These are phyloP conservation scores for Montipora foliosa DNA, from an alignment of 64 coral and sea anemone species.

Conservation along the genomic window DNA sequence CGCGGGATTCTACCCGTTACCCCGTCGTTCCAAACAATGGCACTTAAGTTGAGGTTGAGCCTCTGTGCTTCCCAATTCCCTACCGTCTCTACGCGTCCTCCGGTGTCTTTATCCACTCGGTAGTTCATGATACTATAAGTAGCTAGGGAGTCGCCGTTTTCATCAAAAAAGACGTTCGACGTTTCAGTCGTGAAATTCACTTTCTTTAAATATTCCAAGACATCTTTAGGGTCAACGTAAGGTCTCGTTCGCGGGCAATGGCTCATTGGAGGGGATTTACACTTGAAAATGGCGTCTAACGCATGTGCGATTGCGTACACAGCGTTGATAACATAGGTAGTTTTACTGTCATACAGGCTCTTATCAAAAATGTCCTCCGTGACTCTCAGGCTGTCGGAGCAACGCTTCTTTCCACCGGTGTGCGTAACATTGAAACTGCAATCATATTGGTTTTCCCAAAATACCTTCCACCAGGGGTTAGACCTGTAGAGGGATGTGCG, in stretches of 20 bases:
- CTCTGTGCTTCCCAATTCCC: slow-evolving; percentile 71
- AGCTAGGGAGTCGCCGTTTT: slow-evolving; percentile 79
- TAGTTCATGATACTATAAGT: slow-evolving; percentile 82
- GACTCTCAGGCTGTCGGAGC: too few relatives aligned
- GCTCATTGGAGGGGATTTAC: too few relatives aligned
- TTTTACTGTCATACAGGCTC: background rate
- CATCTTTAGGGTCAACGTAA: slow-evolving; percentile 54
- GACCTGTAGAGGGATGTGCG: too few relatives aligned
- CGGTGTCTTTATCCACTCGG: background rate
- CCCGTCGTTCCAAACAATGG: slow-evolving; percentile 71
- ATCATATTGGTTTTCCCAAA: too few relatives aligned
- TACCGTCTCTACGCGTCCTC: slow-evolving; percentile 50
- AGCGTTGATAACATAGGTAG: slow-evolving; percentile 82
- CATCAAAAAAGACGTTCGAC: slow-evolving; percentile 66
- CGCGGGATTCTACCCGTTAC: slow-evolving; percentile 43
- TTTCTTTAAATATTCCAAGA: slow-evolving; percentile 64
- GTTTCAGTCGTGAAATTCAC: slow-evolving; percentile 52
- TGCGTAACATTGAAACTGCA: too few relatives aligned
- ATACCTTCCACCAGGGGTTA: too few relatives aligned
- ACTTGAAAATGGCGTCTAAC: too few relatives aligned
- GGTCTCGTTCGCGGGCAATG: slow-evolving; percentile 45
- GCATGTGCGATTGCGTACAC: too few relatives aligned
- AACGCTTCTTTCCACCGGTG: too few relatives aligned
- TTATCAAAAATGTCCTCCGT: background rate
- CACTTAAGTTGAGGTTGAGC: background rate